Conservation (phyloP, 2,113 vertebrate species). For the Galeopterus variegatus region DNA sequence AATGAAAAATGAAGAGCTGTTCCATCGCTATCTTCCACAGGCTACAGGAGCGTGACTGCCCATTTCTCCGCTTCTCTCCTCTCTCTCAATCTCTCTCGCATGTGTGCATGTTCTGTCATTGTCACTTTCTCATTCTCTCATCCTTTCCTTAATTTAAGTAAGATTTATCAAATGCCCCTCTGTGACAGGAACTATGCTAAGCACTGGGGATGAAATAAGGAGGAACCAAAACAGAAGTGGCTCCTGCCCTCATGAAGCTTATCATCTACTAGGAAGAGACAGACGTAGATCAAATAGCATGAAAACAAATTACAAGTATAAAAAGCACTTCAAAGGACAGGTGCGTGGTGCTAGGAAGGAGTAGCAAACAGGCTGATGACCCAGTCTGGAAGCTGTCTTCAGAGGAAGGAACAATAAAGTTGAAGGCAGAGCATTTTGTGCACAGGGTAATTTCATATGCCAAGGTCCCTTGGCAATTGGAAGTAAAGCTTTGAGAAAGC, state of each 20-base stretch:
- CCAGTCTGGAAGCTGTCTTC: background rate
- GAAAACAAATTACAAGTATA: background rate
- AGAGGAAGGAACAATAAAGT: background rate
- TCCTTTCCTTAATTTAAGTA: background rate
- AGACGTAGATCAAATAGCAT: background rate
- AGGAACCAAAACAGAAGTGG: background rate
- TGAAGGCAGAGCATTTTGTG: background rate
- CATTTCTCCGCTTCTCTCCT: background rate
- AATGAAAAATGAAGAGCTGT: background rate
- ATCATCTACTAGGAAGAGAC: background rate
- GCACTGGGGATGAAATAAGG: background rate
- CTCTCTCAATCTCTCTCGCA: accelerated
- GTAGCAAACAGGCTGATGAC: background rate
- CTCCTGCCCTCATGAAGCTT: background rate
- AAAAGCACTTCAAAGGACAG: background rate
- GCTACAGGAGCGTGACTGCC: background rate
- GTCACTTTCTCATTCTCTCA: background rate
- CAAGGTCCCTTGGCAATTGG: background rate
- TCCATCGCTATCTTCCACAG: background rate
- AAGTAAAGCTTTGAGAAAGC: background rate
- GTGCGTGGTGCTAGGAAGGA: accelerated
- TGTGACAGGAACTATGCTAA: background rate
- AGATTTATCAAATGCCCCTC: background rate
- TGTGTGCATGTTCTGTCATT: too few species aligned
- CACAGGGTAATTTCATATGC: background rate